Percentiles rank a stretch among this genome's conserved stretches.
These are phyloP conservation scores for Leptinotarsa tumamoca DNA, from an alignment of 2,888 invertebrate species.

Conservation along the genomic window DNA sequence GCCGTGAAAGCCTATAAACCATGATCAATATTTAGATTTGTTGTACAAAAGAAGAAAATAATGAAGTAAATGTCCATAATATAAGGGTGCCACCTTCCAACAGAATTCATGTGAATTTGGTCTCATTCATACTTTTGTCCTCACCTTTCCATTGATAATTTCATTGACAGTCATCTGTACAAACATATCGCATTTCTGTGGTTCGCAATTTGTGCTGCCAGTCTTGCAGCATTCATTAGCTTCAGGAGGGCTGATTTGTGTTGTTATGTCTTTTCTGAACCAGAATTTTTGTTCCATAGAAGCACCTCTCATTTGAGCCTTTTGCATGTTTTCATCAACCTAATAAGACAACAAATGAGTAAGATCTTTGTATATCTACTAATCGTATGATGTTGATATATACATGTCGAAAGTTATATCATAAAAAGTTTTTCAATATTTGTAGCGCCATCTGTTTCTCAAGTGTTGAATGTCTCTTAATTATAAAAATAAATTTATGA, in stretches of 20 bases:
- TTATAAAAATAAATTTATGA: too few species aligned
- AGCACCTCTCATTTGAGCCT: constrained; percentile 92
- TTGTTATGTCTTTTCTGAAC: constrained; percentile 87
- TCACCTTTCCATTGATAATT: constrained; percentile 95
- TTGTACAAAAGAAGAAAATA: too few species aligned
- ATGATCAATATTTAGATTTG: too few species aligned
- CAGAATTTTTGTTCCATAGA: constrained; percentile 88
- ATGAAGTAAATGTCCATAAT: too few species aligned
- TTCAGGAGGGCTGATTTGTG: constrained; percentile 67
- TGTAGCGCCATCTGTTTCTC: too few species aligned
- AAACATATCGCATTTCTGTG: constrained; percentile 69
- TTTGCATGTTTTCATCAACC: constrained; percentile 97
- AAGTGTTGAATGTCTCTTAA: too few species aligned
- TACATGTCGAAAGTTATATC: too few species aligned
- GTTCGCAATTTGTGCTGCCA: constrained; percentile 53
- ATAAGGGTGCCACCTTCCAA: too few species aligned
- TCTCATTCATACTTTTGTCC: neutral
- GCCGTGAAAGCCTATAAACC: too few species aligned
- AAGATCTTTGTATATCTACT: too few species aligned
- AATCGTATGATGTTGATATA: too few species aligned
- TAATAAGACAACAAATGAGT: constrained; percentile 59
- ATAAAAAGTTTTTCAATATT: constrained; percentile 14
- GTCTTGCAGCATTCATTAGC: constrained; percentile 63
- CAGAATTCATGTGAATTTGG: too few species aligned
- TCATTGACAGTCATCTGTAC: constrained; percentile 92